These are phyloP conservation scores for Pyrgilauda ruficollis DNA, from an alignment of 2,113 vertebrate species.

Conservation along the genomic window DNA sequence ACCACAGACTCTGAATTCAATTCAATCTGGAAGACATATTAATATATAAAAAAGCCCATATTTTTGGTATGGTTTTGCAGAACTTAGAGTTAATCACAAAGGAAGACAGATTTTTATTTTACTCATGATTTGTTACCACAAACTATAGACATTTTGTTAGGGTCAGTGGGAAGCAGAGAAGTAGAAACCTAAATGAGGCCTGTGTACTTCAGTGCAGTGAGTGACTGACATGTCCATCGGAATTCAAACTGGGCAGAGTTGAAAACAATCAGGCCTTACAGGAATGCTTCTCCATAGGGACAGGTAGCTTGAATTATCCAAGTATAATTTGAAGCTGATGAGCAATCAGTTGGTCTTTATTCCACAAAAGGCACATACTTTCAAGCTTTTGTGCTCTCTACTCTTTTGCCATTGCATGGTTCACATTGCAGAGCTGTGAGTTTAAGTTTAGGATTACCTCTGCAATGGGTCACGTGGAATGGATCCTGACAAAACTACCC, in stretches of 20 bases:
- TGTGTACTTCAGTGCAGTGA: neutral
- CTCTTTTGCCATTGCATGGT: neutral
- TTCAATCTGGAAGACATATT: neutral
- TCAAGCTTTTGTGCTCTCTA: neutral
- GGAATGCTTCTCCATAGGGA: neutral
- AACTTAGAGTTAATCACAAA: neutral
- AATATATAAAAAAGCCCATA: neutral
- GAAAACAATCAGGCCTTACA: neutral
- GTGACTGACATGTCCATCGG: neutral
- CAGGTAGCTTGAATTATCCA: neutral
- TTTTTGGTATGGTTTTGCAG: neutral
- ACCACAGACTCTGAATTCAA: neutral
- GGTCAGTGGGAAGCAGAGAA: neutral
- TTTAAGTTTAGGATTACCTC: neutral
- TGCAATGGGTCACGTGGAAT: neutral
- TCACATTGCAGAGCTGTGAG: neutral
- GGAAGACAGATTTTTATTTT: neutral
- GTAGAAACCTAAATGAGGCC: neutral
- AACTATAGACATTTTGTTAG: neutral
- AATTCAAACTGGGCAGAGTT: neutral
- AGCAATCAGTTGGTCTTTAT: neutral
- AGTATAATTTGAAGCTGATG: neutral
- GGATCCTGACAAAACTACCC: neutral
- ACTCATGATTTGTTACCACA: neutral
- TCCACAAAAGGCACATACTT: neutral